Base-by-base conservation (phyloP, 2,888 invertebrate genomes). In the Fragum whitleyi region DNA sequence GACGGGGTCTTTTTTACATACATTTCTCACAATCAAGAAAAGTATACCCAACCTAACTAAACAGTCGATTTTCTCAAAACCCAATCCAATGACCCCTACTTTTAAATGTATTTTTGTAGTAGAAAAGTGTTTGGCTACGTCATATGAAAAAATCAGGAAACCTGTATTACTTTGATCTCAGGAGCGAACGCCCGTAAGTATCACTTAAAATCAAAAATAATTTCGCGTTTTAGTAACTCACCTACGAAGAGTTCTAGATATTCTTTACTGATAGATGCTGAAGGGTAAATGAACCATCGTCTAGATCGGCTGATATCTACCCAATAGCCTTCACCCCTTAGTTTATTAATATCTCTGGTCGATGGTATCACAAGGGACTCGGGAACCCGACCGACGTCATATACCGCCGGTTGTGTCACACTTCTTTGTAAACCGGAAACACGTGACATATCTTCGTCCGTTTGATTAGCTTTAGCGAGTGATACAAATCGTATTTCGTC, bases 371-470 rank as follows among this genome's bases (percentile, higher is more conserved):
- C 59, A 0, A 61, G 62, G 5, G 61, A 16, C 1, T 0, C 0
- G 11, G 73, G 72, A 0, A 82, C 78, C 32, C 75, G 47, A 7
- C 55, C 73, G 0, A 57, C 16, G 32, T 82, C 82, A 11, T n/a
- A 1, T 6, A 73, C 59, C 28, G 68, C 65, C 1, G 73, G 73
- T 3, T 14, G n/a, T 1, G 39, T 70, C 23, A 75, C 6, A 23
- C 68, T 53, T n/a, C 78, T 53, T 16, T 55, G 51, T 1, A 78
- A 21, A 0, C 57, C 62, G 16, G 72, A 39, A 61, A 65, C 68
- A 28, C 29, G 7, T 14, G 74, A 78, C 16, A 29, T 16, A 36
- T 76, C 80, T 0, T 29, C 29, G 6, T 26, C 23, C 7, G 62
- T 19, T 7, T 47, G 29, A 23, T 71, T 74, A 0, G 11, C 36